Conservation (phyloP, 1,140 invertebrate genomes). For the Drosophila fuyamai region DNA sequence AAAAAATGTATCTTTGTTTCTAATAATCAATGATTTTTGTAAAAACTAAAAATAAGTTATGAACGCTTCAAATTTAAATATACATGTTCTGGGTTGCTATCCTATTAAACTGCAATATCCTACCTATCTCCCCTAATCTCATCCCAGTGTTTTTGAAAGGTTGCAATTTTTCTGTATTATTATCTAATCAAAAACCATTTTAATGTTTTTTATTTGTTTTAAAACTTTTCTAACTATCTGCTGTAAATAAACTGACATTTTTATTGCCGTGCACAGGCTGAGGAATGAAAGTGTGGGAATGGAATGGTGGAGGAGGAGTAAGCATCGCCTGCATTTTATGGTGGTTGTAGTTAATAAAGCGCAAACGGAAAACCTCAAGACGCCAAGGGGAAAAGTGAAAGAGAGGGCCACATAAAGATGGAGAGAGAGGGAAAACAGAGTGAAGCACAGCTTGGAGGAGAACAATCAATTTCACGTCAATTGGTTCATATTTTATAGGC, state of each 20-base stretch:
- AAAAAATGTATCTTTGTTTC: too few species aligned
- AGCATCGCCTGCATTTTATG: constrained; percentile 68
- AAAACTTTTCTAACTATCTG: background rate
- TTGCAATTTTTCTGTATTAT: too few species aligned
- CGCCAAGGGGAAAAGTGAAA: constrained; percentile 2
- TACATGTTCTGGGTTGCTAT: too few species aligned
- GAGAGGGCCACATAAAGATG: background rate
- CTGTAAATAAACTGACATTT: background rate
- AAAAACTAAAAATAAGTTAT: too few species aligned
- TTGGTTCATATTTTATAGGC: constrained; percentile 81
- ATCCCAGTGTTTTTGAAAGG: too few species aligned
- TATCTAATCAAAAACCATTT: too few species aligned
- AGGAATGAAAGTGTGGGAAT: constrained; percentile 8
- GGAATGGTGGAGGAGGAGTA: constrained; percentile 1
- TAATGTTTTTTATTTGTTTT: too few species aligned
- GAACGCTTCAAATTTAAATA: too few species aligned
- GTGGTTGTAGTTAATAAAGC: constrained; percentile 74
- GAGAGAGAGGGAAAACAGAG: constrained; percentile 7
- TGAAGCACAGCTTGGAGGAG: constrained; percentile 26
- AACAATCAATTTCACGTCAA: constrained; percentile 81
- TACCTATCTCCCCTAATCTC: too few species aligned
- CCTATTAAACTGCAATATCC: too few species aligned
- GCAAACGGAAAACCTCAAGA: constrained; percentile 59
- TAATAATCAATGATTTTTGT: too few species aligned
- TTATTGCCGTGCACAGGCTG: constrained; percentile 12